Conservation (phyloP, 92 coral and sea anemone species). For the Palythoa heliodiscus region DNA sequence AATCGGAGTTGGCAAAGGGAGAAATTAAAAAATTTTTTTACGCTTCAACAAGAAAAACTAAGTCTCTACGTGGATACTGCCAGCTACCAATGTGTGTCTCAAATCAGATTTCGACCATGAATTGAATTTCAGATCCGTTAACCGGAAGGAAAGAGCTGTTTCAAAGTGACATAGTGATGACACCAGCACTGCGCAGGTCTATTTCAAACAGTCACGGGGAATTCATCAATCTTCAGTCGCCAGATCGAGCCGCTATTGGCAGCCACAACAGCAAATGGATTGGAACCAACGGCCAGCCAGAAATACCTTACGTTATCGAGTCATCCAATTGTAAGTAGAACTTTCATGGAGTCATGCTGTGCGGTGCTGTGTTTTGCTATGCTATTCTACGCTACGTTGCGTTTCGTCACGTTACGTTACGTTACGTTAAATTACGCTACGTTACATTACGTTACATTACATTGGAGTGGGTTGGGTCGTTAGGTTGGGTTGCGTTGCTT, state of each 20-base stretch:
- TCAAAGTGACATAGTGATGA: constrained; percentile 41
- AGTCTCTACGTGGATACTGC: neutral
- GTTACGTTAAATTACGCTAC: no score
- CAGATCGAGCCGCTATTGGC: constrained; percentile 27
- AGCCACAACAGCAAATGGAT: constrained; percentile 31
- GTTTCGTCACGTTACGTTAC: neutral
- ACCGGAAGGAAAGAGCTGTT: neutral
- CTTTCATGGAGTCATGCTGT: neutral
- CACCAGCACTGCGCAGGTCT: constrained; percentile 25
- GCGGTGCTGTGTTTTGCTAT: no score
- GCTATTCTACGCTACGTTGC: neutral
- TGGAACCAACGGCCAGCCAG: constrained; percentile 33
- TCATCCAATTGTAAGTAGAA: constrained; percentile 15
- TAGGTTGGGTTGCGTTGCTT: no score
- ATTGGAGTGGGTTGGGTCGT: no score
- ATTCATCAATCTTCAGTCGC: neutral
- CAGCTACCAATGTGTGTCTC: neutral
- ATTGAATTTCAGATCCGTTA: constrained; percentile 21
- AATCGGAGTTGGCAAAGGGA: no score
- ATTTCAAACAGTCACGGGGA: constrained; percentile 30
- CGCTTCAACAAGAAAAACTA: no score
- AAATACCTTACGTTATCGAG: constrained; percentile 39
- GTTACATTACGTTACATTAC: no score
- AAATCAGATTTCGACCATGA: neutral
- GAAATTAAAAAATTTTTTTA: no score